These are phyloP conservation scores for Dasypolia templi DNA, from an alignment of 2,888 invertebrate genomes.

Conservation along the genomic window DNA sequence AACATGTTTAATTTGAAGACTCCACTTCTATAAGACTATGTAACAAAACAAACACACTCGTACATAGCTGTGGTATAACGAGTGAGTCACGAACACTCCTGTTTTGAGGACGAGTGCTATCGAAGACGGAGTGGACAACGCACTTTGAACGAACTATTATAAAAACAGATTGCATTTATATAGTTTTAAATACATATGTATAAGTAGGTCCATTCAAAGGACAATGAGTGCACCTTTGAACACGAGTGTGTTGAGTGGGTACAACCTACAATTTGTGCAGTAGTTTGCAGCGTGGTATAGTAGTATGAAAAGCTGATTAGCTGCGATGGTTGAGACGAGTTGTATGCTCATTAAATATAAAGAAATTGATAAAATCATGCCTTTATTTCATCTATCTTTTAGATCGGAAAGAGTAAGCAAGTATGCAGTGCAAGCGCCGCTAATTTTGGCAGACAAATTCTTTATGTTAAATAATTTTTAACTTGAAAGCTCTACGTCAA, in stretches of 20 bases:
- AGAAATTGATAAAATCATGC: no score
- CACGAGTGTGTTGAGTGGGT: background rate
- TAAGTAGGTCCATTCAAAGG: background rate
- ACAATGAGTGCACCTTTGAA: conserved; percentile 6
- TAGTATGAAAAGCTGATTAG: background rate
- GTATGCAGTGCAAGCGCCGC: no score
- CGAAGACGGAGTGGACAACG: conserved; percentile 25
- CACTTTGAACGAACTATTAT: conserved; percentile 21
- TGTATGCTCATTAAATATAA: no score
- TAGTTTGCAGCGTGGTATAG: background rate
- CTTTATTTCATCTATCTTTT: no score
- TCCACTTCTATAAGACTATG: background rate
- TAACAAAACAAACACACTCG: conserved; percentile 28
- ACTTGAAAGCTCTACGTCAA: conserved; percentile 1
- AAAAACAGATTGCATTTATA: conserved; percentile 12
- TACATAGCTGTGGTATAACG: background rate
- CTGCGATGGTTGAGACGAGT: no score
- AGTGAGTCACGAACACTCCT: conserved; percentile 46
- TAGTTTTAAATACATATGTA: conserved; percentile 7
- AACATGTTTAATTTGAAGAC: conserved; percentile 21
- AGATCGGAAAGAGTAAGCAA: background rate
- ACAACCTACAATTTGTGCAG: background rate
- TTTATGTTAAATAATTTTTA: background rate
- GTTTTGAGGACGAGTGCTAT: conserved; percentile 18
- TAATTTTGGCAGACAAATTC: background rate